Conservation (phyloP, 2,113 vertebrate genomes). For the Butorides virescens region DNA sequence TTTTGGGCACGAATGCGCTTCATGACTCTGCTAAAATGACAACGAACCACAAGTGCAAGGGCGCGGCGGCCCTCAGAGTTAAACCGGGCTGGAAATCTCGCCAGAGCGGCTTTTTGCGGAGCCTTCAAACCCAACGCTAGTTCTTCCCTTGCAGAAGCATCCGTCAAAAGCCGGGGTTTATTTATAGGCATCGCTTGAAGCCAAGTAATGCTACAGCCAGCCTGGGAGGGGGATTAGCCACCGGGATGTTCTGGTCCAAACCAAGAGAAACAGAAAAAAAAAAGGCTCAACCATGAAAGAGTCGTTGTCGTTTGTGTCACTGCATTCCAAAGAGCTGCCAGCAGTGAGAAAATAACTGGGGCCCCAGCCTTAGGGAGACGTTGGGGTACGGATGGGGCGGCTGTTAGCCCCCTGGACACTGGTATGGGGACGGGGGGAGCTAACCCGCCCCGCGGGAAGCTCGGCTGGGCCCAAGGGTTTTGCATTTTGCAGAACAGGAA, state of each 20-base stretch:
- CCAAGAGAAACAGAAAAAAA: neutral
- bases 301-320: neutral
- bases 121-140: neutral
- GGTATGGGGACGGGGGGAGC: rapidly evolving
- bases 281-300: neutral
- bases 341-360: rapidly evolving
- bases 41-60: neutral
- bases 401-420: rapidly evolving
- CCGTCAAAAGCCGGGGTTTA: rapidly evolving
- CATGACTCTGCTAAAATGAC: neutral
- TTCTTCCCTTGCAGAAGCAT: neutral
- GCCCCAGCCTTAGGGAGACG: neutral
- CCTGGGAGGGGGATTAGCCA: neutral
- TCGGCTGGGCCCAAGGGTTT: neutral
- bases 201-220: neutral
- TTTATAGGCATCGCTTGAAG: neutral
- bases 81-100: rapidly evolving
- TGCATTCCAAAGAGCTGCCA: neutral
- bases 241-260: neutral
- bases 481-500: neutral
- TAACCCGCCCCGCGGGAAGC: rapidly evolving
- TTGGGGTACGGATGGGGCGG: rapidly evolving
- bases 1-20: neutral
- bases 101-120: neutral
- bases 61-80: neutral